Percentiles rank a stretch among this genome's conserved stretches.
Evolutionary conservation across 2,113 vertebrate genomes (phyloP).

Genomic region (Oreotrochilus melanogaster): DNA sequence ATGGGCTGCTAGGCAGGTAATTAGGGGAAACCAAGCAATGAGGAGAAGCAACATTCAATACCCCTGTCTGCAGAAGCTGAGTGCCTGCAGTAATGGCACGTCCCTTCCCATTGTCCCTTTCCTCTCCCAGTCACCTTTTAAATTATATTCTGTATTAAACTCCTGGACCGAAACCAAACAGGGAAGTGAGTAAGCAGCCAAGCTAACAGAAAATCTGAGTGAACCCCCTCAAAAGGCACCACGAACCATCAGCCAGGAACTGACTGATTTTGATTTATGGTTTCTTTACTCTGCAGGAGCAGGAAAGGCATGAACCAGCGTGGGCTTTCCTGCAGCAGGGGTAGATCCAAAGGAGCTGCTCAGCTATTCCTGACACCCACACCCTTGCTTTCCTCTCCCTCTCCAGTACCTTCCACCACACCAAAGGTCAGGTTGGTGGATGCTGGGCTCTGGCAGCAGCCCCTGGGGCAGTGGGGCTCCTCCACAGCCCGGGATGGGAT

Average conservation of each 20-base stretch:
- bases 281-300: constrained; percentile 42
- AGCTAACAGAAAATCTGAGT: neutral
- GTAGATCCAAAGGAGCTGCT: neutral
- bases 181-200: neutral
- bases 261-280: neutral
- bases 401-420: fast-evolving
- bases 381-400: neutral
- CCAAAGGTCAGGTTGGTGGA: neutral
- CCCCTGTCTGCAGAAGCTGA: neutral
- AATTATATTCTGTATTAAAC: neutral
- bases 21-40: neutral
- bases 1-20: neutral
- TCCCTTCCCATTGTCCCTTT: neutral
- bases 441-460: neutral
- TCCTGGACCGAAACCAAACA: neutral
- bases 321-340: neutral
- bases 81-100: neutral
- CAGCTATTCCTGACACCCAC: neutral
- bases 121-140: neutral
- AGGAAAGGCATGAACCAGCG: neutral
- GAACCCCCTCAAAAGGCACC: neutral
- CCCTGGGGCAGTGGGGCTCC: neutral
- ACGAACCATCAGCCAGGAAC: neutral
- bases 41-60: neutral
- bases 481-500: neutral